A percentile compares a stretch with the other conserved stretches of the same genome.
phyloP scores from a whole-genome alignment of 2,888 invertebrate genomes.

The Chymomyza fuscimana region DNA sequence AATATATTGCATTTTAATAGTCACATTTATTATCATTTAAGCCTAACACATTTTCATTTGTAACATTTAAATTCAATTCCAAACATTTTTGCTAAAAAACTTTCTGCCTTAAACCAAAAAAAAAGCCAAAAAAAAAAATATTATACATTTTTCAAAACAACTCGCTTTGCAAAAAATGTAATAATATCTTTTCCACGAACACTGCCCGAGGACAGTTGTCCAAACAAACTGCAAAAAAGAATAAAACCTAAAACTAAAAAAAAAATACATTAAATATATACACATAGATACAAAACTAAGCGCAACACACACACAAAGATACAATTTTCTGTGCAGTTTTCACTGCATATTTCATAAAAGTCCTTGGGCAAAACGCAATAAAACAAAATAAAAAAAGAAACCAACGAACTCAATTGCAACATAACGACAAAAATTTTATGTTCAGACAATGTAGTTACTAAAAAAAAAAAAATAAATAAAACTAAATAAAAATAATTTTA shows the following conservation, averaged over 20 bases:
- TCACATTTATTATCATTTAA: slow-evolving; percentile 15
- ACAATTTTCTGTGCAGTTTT: slow-evolving; percentile 10
- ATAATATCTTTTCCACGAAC: slow-evolving; percentile 54
- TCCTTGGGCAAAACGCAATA: slow-evolving; percentile 52
- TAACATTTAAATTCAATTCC: slow-evolving; percentile 48
- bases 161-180: slow-evolving; percentile 26
- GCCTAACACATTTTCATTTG: slow-evolving; percentile 32
- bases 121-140: neutral
- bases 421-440: slow-evolving; percentile 21
- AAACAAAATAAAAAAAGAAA: neutral
- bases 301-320: neutral
- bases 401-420: slow-evolving; percentile 19
- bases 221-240: slow-evolving; percentile 31
- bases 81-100: slow-evolving; percentile 18
- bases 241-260: neutral
- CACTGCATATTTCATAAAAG: slow-evolving; percentile 44
- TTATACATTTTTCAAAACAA: slow-evolving; percentile 10
- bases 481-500: slow-evolving; percentile 16
- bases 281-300: neutral
- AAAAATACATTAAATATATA: neutral
- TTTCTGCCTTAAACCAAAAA: slow-evolving; percentile 13
- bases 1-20: slow-evolving; percentile 21
- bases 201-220: slow-evolving; percentile 58
- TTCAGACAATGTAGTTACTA: slow-evolving; percentile 26
- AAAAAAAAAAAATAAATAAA: slow-evolving; percentile 27